These are phyloP conservation scores for Cremastinae sp. DNA, from an alignment of 2,888 invertebrate genomes.

Conservation along the genomic window DNA sequence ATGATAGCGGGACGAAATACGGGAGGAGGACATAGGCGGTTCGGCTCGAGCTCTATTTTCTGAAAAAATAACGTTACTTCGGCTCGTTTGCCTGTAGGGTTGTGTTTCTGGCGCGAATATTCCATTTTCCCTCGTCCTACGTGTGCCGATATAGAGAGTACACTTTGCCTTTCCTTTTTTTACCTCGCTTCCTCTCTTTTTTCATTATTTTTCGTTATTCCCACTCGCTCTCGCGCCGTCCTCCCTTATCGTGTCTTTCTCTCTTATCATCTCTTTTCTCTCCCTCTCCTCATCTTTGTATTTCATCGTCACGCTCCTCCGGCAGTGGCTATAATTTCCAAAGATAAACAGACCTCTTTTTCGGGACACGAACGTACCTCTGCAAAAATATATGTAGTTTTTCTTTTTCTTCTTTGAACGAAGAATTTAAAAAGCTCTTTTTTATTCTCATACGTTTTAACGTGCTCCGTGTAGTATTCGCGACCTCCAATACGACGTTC, in stretches of 20 bases:
- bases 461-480: not conserved
- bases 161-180: constrained; percentile 48
- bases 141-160: constrained; percentile 20
- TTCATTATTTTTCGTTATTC: constrained; percentile 47
- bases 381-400: constrained; percentile 41
- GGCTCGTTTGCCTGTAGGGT: constrained; percentile 38
- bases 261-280: too few species aligned
- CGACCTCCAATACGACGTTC: too few species aligned
- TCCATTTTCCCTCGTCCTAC: constrained; percentile 28
- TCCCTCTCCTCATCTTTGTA: constrained; percentile 38
- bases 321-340: constrained; percentile 61
- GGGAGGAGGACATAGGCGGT: constrained; percentile 35
- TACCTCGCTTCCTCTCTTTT: constrained; percentile 53
- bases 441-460: not conserved
- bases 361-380: constrained; percentile 31
- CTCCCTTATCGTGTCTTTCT: constrained; percentile 34
- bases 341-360: constrained; percentile 60
- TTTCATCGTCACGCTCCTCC: constrained; percentile 30
- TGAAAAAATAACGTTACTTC: constrained; percentile 76
- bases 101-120: constrained; percentile 39
- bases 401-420: not conserved
- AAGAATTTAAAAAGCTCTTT: not conserved
- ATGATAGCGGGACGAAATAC: constrained; percentile 51
- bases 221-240: constrained; percentile 19
- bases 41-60: constrained; percentile 73